Percentiles rank a stretch among this genome's conserved stretches.
Conservation (phyloP, 2,888 invertebrate species). For the Morinoia aosen region DNA sequence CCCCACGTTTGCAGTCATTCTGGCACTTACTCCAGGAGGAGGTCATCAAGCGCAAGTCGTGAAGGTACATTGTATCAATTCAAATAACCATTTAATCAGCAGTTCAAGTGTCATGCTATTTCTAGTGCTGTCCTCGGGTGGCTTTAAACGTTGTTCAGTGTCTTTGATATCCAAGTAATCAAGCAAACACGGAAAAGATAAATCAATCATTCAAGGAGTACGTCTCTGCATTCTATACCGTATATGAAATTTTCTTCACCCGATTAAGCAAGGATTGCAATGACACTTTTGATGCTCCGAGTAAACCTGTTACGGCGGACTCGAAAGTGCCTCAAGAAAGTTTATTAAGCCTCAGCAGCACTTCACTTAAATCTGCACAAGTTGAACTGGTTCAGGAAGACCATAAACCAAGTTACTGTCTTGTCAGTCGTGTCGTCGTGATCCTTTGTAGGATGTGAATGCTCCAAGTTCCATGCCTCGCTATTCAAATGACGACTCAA, state of each 20-base stretch:
- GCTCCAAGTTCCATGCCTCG: background rate
- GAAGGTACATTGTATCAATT: background rate
- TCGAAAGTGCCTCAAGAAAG: background rate
- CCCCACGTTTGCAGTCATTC: too few relatives aligned
- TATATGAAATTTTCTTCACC: too few relatives aligned
- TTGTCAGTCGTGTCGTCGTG: background rate
- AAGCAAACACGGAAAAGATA: too few relatives aligned
- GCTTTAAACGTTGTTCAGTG: background rate
- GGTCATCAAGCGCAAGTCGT: too few relatives aligned
- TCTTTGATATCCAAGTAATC: background rate
- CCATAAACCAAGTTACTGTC: conserved; percentile 10
- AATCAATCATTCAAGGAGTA: too few relatives aligned
- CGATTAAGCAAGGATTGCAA: too few relatives aligned
- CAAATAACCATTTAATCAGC: background rate
- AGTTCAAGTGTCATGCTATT: background rate
- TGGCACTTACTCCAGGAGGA: too few relatives aligned
- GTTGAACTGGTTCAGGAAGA: background rate
- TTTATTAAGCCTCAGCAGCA: background rate
- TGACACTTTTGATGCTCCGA: too few relatives aligned
- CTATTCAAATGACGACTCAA: background rate
- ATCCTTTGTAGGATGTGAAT: background rate
- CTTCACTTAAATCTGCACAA: background rate
- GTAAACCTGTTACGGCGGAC: background rate
- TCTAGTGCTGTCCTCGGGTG: background rate
- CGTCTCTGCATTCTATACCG: too few relatives aligned